These are phyloP conservation scores for Danionella cerebrum DNA, from an alignment of 2,113 vertebrate genomes.

Conservation along the genomic window DNA sequence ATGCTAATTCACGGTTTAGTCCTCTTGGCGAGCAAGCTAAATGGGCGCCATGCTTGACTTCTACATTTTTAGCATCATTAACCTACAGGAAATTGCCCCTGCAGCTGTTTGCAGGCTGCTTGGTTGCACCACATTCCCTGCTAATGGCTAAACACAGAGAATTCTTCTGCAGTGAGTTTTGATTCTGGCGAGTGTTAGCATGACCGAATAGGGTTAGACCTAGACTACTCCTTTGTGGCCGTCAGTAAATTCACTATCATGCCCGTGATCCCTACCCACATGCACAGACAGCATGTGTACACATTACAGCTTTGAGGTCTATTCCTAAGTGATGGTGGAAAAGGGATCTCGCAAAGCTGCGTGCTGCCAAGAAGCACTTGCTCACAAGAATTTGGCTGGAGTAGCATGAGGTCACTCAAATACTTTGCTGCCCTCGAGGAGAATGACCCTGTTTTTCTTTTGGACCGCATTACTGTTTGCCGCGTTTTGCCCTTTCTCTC, in stretches of 20 bases:
- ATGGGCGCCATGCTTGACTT: slow-evolving; percentile 69
- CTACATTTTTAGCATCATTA: slow-evolving; percentile 73
- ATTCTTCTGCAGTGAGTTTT: slow-evolving; percentile 60
- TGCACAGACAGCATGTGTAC: slow-evolving; percentile 46
- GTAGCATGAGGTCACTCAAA: slow-evolving; percentile 6
- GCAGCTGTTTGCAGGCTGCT: slow-evolving; percentile 63
- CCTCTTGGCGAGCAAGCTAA: slow-evolving; percentile 49
- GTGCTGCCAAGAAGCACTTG: slow-evolving; percentile 51
- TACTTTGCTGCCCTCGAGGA: slow-evolving; percentile 9
- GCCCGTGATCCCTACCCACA: not conserved
- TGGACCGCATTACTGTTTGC: slow-evolving; percentile 59
- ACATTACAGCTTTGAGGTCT: too few species aligned
- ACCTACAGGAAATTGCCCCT: slow-evolving; percentile 72
- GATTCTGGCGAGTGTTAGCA: slow-evolving; percentile 61
- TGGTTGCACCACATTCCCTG: slow-evolving; percentile 31
- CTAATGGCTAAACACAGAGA: slow-evolving; percentile 66
- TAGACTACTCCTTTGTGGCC: slow-evolving; percentile 54
- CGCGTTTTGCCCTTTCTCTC: slow-evolving; percentile 73
- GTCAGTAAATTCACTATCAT: too few species aligned
- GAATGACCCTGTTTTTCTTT: slow-evolving; percentile 31
- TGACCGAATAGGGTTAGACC: slow-evolving; percentile 56
- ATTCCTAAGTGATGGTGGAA: not conserved
- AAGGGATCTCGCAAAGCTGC: slow-evolving; percentile 43
- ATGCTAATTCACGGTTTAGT: slow-evolving; percentile 50
- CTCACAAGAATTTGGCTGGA: slow-evolving; percentile 35